These are phyloP conservation scores for Neuroscelio doddi DNA, from an alignment of 2,888 invertebrate genomes.

Conservation along the genomic window DNA sequence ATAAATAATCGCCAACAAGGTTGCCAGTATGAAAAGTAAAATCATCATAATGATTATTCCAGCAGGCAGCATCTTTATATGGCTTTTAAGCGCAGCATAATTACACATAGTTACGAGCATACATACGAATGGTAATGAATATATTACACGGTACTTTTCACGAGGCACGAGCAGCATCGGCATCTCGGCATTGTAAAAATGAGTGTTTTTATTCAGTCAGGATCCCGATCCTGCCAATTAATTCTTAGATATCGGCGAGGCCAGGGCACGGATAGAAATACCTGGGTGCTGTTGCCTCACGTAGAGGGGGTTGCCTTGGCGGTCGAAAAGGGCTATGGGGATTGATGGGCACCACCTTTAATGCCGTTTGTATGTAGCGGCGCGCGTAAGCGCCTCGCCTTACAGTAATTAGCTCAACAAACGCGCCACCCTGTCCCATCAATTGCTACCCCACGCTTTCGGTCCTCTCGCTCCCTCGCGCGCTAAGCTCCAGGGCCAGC, in stretches of 20 bases:
- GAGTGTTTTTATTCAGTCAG: conserved; percentile 19
- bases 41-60: too few species aligned
- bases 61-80: background rate
- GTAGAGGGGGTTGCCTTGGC: conserved; percentile 32
- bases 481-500: conserved; percentile 34
- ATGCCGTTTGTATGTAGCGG: conserved; percentile 72
- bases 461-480: conserved; percentile 45
- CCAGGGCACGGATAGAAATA: conserved; percentile 23
- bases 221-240: conserved; percentile 33
- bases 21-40: too few species aligned
- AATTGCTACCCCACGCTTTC: conserved; percentile 69
- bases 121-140: conserved; percentile 18
- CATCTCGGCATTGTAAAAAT: conserved; percentile 18
- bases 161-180: conserved; percentile 14
- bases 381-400: conserved; percentile 71
- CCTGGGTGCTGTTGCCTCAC: background rate
- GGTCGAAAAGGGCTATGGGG: conserved; percentile 39
- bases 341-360: conserved; percentile 66
- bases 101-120: conserved; percentile 1
- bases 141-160: conserved; percentile 13
- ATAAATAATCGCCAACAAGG: too few species aligned
- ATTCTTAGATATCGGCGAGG: conserved; percentile 42
- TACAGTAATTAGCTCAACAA: conserved; percentile 72
- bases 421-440: conserved; percentile 71
- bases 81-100: conserved; percentile 8